phyloP scores from a whole-genome alignment of 2,113 vertebrate genomes.

The Acrocephalus arundinaceus region DNA sequence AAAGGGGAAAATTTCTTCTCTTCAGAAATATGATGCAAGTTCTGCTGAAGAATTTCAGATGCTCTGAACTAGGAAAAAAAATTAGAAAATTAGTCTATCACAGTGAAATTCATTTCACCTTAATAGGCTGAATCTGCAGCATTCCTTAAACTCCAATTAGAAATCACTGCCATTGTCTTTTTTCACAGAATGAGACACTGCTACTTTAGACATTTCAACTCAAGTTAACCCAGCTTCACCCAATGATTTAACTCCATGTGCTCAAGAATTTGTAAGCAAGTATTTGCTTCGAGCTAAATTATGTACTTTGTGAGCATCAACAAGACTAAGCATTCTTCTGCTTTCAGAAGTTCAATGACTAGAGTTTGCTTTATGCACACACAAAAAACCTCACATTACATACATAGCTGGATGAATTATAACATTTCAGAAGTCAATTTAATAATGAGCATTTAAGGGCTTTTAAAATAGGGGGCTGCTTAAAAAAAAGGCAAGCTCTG shows the following conservation, averaged over 20 bases:
- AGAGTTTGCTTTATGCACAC: not conserved
- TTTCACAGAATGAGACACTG: not conserved
- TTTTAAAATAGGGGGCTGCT: not conserved
- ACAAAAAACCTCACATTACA: not conserved
- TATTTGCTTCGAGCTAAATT: not conserved
- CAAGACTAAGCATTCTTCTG: not conserved
- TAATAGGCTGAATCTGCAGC: not conserved
- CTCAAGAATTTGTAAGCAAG: slow-evolving; percentile 4
- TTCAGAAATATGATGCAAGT: not conserved
- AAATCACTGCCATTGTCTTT: not conserved
- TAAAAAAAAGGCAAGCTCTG: not conserved
- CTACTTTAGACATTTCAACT: not conserved
- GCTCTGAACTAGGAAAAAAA: not conserved
- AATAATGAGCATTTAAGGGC: not conserved
- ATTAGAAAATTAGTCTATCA: not conserved
- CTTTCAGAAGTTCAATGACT: not conserved
- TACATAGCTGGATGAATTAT: not conserved
- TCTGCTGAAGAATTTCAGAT: not conserved
- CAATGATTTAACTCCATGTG: not conserved
- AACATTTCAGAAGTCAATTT: not conserved
- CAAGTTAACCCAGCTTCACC: slow-evolving; percentile 1
- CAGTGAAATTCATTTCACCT: not conserved
- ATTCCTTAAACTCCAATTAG: not conserved
- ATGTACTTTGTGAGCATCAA: not conserved
- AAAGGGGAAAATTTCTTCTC: not conserved